Evolutionary conservation across 2,113 vertebrate genomes (phyloP), one percentile per base, ranked within the genome.

Genomic region (Chloropsis hardwickii): DNA sequence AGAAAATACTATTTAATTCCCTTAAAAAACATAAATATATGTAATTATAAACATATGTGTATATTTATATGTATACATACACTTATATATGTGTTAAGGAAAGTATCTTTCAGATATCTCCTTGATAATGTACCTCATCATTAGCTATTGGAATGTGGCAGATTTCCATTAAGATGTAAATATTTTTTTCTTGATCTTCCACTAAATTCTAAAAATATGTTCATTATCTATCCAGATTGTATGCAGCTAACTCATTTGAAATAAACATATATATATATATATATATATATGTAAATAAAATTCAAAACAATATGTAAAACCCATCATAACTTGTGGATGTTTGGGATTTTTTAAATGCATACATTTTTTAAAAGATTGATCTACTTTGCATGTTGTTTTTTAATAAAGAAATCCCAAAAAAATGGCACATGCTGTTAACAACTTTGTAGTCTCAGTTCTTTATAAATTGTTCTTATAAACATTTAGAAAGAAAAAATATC

Each of bases 301-400:
- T 29, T 6, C 6, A 22, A 62, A 66, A 16, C 7, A 6, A 13
- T 72, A 37, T 13, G 5, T 10, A 48, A 65, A 45, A 9, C 2
- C 5, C 3, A 2, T 29, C 7, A 33, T 37, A 25, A 25, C 5
- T 8, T 4, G 8, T 37, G 50, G 14, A 28, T 28, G 7, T 8
- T 22, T 33, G 10, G 21, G 22, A 8, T 23, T n/a, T 71, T 71
- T 60, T 6, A n/a, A 81, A 71, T 48, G 4, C 4, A 40, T 35
- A 6, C 1, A 21, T 42, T 77, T 61, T 57, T 57, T 4, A 58
- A 47, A 71, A 44, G 14, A 16, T 23, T n/a, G 2, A 29, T 56
- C 27, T 16, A 47, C 11, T 4, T 40, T 37, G 1, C 6, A 28
- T 23, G 5, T 12, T 62, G 0, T 8, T 77, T 92, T 80, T 56